phyloP scores from a whole-genome alignment of 2,113 vertebrate species.

The Poicephalus gulielmi region DNA sequence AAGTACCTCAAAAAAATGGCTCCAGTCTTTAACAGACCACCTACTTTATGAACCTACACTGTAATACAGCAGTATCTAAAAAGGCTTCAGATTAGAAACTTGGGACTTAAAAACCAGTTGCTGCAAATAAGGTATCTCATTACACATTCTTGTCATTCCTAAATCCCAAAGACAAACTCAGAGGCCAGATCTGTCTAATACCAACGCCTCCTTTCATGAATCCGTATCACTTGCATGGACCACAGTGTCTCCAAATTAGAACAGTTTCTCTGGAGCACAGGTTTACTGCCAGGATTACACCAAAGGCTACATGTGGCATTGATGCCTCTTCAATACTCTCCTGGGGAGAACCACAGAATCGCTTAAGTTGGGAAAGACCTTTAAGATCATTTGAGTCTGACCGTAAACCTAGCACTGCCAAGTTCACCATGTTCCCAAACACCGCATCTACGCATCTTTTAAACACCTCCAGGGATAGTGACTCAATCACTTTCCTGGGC shows the following conservation, averaged over 20 bases:
- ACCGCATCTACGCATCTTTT: not conserved
- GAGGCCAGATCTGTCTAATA: not conserved
- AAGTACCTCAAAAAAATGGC: not conserved
- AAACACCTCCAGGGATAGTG: not conserved
- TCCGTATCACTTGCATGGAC: not conserved
- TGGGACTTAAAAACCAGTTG: not conserved
- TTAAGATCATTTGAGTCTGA: not conserved
- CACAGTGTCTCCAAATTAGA: not conserved
- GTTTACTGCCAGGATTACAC: not conserved
- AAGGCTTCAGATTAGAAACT: not conserved
- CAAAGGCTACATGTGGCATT: fast-evolving
- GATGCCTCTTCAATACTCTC: not conserved
- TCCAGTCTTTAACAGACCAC: not conserved
- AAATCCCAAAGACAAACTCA: not conserved
- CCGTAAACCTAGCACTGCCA: not conserved
- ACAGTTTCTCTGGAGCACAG: not conserved
- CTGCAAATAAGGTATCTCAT: not conserved
- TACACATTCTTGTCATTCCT: not conserved
- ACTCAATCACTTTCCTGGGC: not conserved
- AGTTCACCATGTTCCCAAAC: not conserved
- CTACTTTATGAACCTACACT: not conserved
- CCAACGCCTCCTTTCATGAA: fast-evolving
- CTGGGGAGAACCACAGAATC: not conserved
- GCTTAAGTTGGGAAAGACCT: not conserved
- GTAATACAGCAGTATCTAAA: not conserved